These are phyloP conservation scores for Ariopsis seemanni DNA, from an alignment of 2,113 vertebrate species.

Conservation along the genomic window DNA sequence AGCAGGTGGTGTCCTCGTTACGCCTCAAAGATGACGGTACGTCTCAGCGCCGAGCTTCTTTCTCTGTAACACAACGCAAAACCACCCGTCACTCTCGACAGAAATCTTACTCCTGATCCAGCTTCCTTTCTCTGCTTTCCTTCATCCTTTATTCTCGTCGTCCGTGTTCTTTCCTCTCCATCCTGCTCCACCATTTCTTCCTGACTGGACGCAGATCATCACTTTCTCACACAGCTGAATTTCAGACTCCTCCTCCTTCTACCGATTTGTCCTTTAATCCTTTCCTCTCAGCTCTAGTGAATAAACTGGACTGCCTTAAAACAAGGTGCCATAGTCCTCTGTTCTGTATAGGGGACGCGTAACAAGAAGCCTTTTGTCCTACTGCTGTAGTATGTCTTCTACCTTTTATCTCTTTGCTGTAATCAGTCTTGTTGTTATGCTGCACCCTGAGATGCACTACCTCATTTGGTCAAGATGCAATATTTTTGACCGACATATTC, in stretches of 20 bases:
- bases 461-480: slow-evolving; percentile 80
- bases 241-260: not conserved
- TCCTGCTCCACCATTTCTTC: slow-evolving; percentile 7
- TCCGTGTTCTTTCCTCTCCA: slow-evolving; percentile 11
- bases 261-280: not conserved
- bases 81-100: slow-evolving; percentile 80
- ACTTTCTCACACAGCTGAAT: not conserved
- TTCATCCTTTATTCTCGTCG: not conserved
- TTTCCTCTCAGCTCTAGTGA: not conserved
- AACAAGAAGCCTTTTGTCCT: slow-evolving; percentile 11
- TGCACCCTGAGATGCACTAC: slow-evolving; percentile 48
- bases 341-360: not conserved
- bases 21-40: slow-evolving; percentile 90
- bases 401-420: slow-evolving; percentile 2
- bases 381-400: not conserved
- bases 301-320: slow-evolving; percentile 11
- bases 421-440: slow-evolving; percentile 24
- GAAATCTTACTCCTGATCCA: slow-evolving; percentile 82
- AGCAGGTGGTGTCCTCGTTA: slow-evolving; percentile 81
- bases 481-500: slow-evolving; percentile 33
- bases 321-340: slow-evolving; percentile 11
- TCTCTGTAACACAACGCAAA: slow-evolving; percentile 89
- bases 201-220: not conserved
- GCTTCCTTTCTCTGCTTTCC: slow-evolving; percentile 10
- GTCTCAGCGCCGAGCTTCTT: slow-evolving; percentile 89